phyloP scores from a whole-genome alignment of 2,113 vertebrate species.

The Jaculus jaculus region DNA sequence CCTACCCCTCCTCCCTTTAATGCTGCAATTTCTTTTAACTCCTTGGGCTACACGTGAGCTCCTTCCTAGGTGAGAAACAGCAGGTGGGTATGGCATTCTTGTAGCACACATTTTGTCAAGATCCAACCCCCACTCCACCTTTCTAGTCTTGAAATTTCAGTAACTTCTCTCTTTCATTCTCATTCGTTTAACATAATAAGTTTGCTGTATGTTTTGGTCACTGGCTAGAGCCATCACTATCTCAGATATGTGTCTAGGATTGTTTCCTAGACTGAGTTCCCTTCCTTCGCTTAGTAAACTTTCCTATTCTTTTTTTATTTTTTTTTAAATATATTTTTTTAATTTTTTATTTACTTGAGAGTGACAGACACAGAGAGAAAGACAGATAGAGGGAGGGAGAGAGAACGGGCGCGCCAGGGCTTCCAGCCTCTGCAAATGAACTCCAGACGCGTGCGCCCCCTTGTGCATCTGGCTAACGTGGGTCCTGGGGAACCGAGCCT shows the following conservation, averaged over 20 bases:
- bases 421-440: too few relatives aligned
- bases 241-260: neutral
- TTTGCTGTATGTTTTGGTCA: conserved; percentile 5
- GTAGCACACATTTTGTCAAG: neutral
- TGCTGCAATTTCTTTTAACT: neutral
- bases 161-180: neutral
- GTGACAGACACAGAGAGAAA: too few relatives aligned
- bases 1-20: neutral
- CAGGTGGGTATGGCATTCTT: neutral
- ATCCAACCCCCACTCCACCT: neutral
- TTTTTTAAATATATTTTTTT: too few relatives aligned
- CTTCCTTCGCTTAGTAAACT: conserved; percentile 6
- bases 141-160: neutral
- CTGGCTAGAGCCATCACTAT: neutral
- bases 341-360: too few relatives aligned
- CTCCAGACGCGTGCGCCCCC: too few relatives aligned
- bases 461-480: too few relatives aligned
- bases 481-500: too few relatives aligned
- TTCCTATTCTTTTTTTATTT: neutral
- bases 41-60: conserved; percentile 3
- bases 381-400: too few relatives aligned
- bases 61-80: conserved; percentile 1
- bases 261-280: neutral
- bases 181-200: neutral
- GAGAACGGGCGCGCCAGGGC: too few relatives aligned